These are phyloP conservation scores for Herpailurus yagouaroundi DNA, from an alignment of 2,113 vertebrate species.

Conservation along the genomic window DNA sequence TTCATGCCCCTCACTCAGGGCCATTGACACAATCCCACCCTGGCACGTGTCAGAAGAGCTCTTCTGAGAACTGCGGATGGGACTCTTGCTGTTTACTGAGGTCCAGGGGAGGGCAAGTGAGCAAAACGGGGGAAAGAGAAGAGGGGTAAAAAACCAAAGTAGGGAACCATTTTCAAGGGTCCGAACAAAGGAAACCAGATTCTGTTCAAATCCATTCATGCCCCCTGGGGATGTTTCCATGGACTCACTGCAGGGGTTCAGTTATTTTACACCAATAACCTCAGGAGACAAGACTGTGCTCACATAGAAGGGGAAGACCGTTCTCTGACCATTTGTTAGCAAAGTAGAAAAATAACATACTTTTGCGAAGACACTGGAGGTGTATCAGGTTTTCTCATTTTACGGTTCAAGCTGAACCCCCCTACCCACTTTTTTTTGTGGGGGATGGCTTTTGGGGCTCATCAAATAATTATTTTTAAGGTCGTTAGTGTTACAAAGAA, in stretches of 20 bases:
- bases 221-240: background rate
- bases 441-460: background rate
- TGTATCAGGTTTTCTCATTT: background rate
- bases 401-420: background rate
- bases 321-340: background rate
- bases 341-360: background rate
- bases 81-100: background rate
- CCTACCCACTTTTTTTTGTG: background rate
- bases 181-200: background rate
- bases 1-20: background rate
- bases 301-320: background rate
- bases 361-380: background rate
- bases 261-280: background rate
- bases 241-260: background rate
- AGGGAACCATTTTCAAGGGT: background rate
- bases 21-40: rapidly evolving
- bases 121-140: background rate
- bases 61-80: background rate
- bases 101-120: background rate
- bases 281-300: background rate
- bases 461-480: background rate
- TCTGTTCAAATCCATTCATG: background rate
- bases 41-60: background rate
- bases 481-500: background rate
- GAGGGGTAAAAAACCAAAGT: background rate